Percentiles rank a stretch among this genome's conserved stretches.
Evolutionary conservation across 1,140 invertebrate genomes (phyloP).

Genomic region (Rhopalosiphum maidis): DNA sequence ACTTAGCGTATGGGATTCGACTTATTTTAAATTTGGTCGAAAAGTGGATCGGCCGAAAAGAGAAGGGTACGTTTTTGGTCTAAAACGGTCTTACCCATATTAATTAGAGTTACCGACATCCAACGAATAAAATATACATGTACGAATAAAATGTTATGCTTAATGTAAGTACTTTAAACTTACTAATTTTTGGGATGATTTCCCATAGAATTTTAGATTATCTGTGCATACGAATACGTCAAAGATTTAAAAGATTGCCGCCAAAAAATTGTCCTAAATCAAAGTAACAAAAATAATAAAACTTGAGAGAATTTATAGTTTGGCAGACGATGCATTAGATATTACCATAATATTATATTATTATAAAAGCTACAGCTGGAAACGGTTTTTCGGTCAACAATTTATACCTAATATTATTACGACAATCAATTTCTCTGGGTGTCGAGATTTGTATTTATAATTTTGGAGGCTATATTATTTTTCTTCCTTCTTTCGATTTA

Average conservation of each 20-base stretch:
- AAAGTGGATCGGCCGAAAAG: no score
- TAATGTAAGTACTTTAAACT: neutral
- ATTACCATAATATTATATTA: neutral
- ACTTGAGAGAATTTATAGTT: neutral
- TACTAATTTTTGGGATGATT: neutral
- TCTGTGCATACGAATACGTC: neutral
- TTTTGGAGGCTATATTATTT: neutral
- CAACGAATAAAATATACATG: neutral
- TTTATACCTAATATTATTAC: neutral
- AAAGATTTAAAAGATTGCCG: neutral
- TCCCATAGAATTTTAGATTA: neutral
- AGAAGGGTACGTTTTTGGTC: no score
- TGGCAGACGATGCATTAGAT: neutral
- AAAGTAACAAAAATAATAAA: neutral
- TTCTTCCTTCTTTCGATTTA: neutral
- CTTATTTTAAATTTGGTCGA: no score
- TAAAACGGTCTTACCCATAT: no score
- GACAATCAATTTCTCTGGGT: neutral
- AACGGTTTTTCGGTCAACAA: neutral
- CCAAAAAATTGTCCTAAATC: neutral
- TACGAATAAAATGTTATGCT: neutral
- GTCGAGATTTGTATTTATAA: constrained; percentile 23
- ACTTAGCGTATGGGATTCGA: no score
- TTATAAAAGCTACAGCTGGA: neutral
- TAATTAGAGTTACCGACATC: neutral